phyloP scores from a whole-genome alignment of 2,888 invertebrate genomes.

The Athrips mouffetella region DNA sequence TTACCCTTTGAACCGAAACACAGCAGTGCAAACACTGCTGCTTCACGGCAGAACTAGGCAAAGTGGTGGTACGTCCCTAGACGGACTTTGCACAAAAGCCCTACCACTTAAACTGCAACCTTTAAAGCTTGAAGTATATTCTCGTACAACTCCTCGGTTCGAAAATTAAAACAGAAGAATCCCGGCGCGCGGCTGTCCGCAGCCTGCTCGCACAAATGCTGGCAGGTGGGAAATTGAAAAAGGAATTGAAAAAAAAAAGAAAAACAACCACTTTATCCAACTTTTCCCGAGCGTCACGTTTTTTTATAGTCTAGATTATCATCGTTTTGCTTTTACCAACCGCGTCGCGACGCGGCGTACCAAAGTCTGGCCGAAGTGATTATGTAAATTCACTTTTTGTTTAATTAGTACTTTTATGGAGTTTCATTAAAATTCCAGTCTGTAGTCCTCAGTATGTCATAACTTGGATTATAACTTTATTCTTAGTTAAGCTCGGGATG shows the following conservation, averaged over 20 bases:
- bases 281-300: neutral
- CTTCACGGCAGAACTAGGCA: too few relatives aligned
- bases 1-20: too few relatives aligned
- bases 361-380: slow-evolving; percentile 6
- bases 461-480: too few relatives aligned
- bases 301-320: neutral
- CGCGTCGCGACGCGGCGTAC: neutral
- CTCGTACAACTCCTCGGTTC: too few relatives aligned
- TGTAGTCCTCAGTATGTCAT: too few relatives aligned
- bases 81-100: too few relatives aligned
- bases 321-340: neutral
- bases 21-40: too few relatives aligned
- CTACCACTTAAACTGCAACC: too few relatives aligned
- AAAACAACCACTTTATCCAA: neutral
- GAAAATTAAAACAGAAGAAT: slow-evolving; percentile 2
- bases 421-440: neutral
- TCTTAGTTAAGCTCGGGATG: too few relatives aligned
- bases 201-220: slow-evolving; percentile 6
- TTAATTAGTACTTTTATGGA: slow-evolving; percentile 6
- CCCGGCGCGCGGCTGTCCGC: slow-evolving; percentile 6
- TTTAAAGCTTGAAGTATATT: neutral
- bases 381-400: slow-evolving; percentile 2
- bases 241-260: neutral
- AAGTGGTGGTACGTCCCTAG: too few relatives aligned
- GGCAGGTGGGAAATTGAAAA: slow-evolving; percentile 11